A percentile compares a stretch with the other conserved stretches of the same genome.
Evolutionary conservation across 2,797 vertebrate species (phyloP).

Genomic region (Emys orbicularis): DNA sequence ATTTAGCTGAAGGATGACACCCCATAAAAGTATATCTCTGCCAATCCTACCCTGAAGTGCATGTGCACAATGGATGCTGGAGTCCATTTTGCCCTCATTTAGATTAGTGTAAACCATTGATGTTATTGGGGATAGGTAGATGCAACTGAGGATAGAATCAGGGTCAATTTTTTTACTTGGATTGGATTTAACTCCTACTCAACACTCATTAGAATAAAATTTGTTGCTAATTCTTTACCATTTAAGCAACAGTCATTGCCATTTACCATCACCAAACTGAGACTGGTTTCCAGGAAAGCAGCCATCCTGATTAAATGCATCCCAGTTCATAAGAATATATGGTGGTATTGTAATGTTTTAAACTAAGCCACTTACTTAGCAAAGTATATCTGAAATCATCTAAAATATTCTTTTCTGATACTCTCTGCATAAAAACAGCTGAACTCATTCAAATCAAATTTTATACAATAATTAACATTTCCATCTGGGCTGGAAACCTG

Average conservation of each 20-base stretch:
- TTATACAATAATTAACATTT: background rate
- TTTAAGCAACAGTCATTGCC: conserved; percentile 54
- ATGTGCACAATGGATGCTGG: conserved; percentile 14
- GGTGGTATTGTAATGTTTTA: background rate
- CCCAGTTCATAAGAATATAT: conserved; percentile 29
- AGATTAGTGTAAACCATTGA: conserved; percentile 5
- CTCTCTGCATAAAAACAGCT: conserved; percentile 34
- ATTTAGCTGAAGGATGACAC: background rate
- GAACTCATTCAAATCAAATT: background rate
- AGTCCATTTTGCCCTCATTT: conserved; percentile 41
- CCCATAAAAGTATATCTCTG: background rate
- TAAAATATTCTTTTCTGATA: conserved; percentile 13
- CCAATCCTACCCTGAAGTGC: background rate
- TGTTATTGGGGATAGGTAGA: background rate
- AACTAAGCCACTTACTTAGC: conserved; percentile 52
- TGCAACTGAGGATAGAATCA: conserved; percentile 22
- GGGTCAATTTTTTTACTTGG: background rate
- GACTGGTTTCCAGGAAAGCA: conserved; percentile 24
- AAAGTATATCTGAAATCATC: conserved; percentile 50
- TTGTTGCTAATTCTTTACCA: conserved; percentile 55
- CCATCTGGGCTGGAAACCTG: background rate
- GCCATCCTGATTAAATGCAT: background rate
- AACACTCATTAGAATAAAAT: conserved; percentile 19
- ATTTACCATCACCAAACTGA: conserved; percentile 26
- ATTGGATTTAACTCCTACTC: conserved; percentile 37